Base-by-base conservation (phyloP, 2,888 invertebrate species). In the Apotomis betuletana region DNA sequence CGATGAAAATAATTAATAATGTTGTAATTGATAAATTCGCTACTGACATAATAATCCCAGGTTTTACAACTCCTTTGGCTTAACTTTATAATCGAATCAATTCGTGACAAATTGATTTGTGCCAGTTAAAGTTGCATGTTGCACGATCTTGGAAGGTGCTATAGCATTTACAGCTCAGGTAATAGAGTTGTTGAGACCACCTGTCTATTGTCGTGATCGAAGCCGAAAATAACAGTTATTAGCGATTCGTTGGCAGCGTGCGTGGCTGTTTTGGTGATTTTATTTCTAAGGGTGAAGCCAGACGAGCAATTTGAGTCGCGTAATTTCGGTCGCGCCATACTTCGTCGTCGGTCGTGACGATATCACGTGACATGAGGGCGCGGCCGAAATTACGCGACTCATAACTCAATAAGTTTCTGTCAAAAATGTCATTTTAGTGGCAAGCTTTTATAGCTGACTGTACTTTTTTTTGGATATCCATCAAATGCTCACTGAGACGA, bases 81-180 rank as follows among this genome's bases (percentile, higher is more conserved):
- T 15, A 52, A 54, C 54, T 36, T 41, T 58, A 71, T 78, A 83
- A 83, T 78, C 69, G 58, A 83, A 75, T 73, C 79, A 71, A 67
- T 74, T 80, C 85, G 85, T 84, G 85, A 79, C 76, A 77, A 74
- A 74, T 77, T 74, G 75, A 81, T 83, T 83, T 70, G 78, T 79
- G 58, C 67, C 69, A 74, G 77, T 75, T 77, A 74, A 75, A 77
- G 73, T 76, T 77, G 76, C 75, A 75, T 76, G 51, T 38, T 58
- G 52, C 55, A 55, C 64, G 58, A 71, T 67, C 49, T 55, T 57
- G 4, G 36, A 5, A 10, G 9, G 0, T 38, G 27, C 27, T 2
- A 27, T 27, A 58, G 52, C 41, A 13, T 51, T 51, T 67, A 67
- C 27, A 15, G 6, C 55, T 46, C 3, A 64, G 49, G 2, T 15